Base-by-base conservation (phyloP, 1,140 invertebrate genomes). In the Caerostris extrusa region DNA sequence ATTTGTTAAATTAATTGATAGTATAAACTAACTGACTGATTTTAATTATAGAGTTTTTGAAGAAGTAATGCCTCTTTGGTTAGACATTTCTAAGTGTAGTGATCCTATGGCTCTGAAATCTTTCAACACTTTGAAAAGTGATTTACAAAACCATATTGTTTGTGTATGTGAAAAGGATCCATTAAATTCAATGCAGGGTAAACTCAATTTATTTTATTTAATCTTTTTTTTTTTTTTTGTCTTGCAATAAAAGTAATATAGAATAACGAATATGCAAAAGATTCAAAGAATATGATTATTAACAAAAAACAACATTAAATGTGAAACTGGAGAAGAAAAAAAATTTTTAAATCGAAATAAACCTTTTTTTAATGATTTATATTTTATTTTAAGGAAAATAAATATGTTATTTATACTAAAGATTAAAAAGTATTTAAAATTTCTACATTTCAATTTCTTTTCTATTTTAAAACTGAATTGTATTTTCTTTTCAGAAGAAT, bases 131-230 rank as follows among this genome's bases (percentile, higher is more conserved):
- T 17, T 93, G 5, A 93, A 71, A 55, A 53, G 58, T 17, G 34
- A 50, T n/a, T 87, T 93, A n/a, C 69, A 71, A 10, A 55, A 93
- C 17, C 58, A 71, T 53, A 56, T 93, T 17, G 60, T 87, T 57
- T 93, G 91, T 71, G 50, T 86, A 12, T 93, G 91, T 93, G 61
- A 86, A 14, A 71, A 69, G 60, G 67, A 87, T 7, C 82, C 56
- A 6, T 34, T 93, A 50, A 93, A 93, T 87, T 87, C 67, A 58
- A 85, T 57, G 56, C 56, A 85, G 58, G 56, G 57, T 85, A 19
- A 85, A 19, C 50, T 82, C 3, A 53, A 82, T 55, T 10, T 67
- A 2, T 4, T 67, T 67, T 67, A n/a, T 67, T 14, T 14, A 67
- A 67, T 67, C 3, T 5, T 10, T 67, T 67, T 14, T 67, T 5